Base-by-base conservation (phyloP, 2,113 vertebrate genomes). In the Manacus vitellinus region DNA sequence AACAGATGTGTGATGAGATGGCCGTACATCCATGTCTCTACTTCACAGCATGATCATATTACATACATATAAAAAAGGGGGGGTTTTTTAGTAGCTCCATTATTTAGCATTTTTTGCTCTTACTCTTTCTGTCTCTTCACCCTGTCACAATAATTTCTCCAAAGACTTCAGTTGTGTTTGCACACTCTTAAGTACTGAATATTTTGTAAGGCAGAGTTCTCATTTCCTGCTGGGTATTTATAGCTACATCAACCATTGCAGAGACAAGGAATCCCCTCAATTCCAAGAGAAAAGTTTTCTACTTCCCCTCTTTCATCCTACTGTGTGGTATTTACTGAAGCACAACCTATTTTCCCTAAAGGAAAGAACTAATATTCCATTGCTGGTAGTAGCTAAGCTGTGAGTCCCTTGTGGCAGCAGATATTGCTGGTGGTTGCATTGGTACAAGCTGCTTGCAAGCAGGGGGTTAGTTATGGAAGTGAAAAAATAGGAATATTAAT, bases 271-370 rank as follows among this genome's bases (percentile, higher is more conserved):
- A 68, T 76, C 23, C 31, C 25, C 39, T 51, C 6, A 6, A 8
- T 63, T 92, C 75, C 52, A 28, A 5, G 6, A 52, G 31, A 21
- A 4, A 16, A 16, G 18, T 66, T 85, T 78, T 70, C 27, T 33
- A 2, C 25, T 78, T 95, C 35, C 24, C 28, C 21, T 62, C 6
- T 30, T 33, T 51, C 8, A 7, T 39, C 21, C 74, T 51, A 5
- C 47, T 20, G 21, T 72, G 30, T 47, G 70, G 4, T 63, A 17
- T 85, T 71, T 67, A 21, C 61, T 52, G 51, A 18, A 46, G 74
- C 39, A 39, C 25, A n/a, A 3, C 0, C 0, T 22, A 7, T 43
- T 17, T 11, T 76, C 46, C 33, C 51, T 43, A 7, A 30, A 24
- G n/a, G 35, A 63, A 37, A n/a, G 16, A 54, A 3, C 6, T 24